Evolutionary conservation across 2,888 invertebrate species (phyloP), one percentile per base, ranked within the genome.

Genomic region (Hirtodrosophila trivittata): DNA sequence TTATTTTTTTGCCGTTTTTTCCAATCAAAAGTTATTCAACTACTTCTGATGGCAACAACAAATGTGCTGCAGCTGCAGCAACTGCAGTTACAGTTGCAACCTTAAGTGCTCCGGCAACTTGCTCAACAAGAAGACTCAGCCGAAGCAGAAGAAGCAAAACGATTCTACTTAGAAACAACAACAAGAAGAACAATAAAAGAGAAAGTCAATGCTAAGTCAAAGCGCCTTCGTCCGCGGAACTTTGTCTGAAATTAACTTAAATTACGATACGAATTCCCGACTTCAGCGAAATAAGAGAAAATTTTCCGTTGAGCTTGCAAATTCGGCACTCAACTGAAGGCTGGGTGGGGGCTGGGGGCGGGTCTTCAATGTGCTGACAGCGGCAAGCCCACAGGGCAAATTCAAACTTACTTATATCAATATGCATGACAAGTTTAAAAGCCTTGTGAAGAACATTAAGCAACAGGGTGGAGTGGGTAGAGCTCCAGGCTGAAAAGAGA

Each of bases 391-490:
- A 51, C 55, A 56, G 66, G 70, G 76, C 76, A 47, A 69, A 76
- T 77, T 75, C 78, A 55, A 21, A 71, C 74, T 68, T 63, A 64
- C 63, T 64, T 78, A 77, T 77, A 85, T 82, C 82, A 82, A 76
- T 77, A 84, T 82, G 82, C 72, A 85, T 66, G 82, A 78, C 85
- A 82, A 77, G 75, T 75, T 84, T 81, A 75, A 75, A 77, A 64
- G 74, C 75, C 74, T 71, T 55, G 47, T 51, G 64, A 52, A 52
- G 41, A 73, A 51, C 74, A 67, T 73, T 63, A 57, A 50, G 45
- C 45, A 33, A 50, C 42, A 42, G 43, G 26, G 38, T 18, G 25
- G 32, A 32, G 16, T 33, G 8, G 9, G 10, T 6, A 16, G 12
- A 33, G 13, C 7, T 13, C 7, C 18, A 41, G 30, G 10, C 26